Base-by-base conservation (phyloP, 2,113 vertebrate species). In the Pogonocichla stellata region DNA sequence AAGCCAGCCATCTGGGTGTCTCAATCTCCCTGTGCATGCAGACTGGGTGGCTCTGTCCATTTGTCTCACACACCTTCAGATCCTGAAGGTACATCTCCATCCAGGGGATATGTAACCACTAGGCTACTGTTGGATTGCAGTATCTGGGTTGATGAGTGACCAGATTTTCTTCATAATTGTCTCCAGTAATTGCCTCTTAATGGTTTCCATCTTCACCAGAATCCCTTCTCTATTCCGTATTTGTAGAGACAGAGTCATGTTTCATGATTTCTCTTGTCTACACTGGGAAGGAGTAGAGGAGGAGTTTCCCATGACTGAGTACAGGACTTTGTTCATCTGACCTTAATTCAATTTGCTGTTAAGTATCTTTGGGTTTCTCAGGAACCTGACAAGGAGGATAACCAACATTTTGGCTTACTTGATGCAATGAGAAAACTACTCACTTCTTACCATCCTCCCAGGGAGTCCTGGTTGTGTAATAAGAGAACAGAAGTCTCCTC, bases 231-330 rank as follows among this genome's bases (percentile, higher is more conserved):
- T 66, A 10, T 26, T 80, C 51, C 69, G 58, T 54, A 72, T 92
- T 5, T 38, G 81, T 54, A 42, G 43, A 70, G 36, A 58, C 34
- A 70, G 29, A 58, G 38, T 87, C 78, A 9, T 80, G 51, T 87
- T 94, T 90, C 78, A 83, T 90, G 77, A 77, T 94, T 94, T 86
- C 71, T 53, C 71, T 89, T 75, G 47, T 57, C 81, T 83, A 5
- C 62, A 51, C 42, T 80, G 81, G 89, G 69, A 87, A 47, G 31
- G 64, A 66, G 11, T 66, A 47, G 8, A 40, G 64, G 42, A 87
- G 86, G 89, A 90, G 69, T 94, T 95, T 92, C 90, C 86, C 86
- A 80, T 4, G 22, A 26, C 43, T 72, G 67, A 33, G 38, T 53
- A 67, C 53, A 42, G 43, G 73, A 54, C 29, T 92, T 92, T 92